These are phyloP conservation scores for Hemibagrus guttatus DNA, from an alignment of 2,797 vertebrate species.

Conservation along the genomic window DNA sequence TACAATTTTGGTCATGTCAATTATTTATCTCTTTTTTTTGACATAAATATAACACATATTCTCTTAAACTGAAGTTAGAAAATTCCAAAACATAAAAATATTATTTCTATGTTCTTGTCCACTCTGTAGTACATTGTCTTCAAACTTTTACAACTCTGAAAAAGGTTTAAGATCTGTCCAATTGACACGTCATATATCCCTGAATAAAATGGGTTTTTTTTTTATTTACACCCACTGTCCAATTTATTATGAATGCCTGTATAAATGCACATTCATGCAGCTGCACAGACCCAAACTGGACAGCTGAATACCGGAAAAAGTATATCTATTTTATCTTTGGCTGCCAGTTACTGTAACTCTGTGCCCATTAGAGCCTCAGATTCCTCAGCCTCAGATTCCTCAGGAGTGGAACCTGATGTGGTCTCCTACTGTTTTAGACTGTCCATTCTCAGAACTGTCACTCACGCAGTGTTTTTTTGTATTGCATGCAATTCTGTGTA, in stretches of 20 bases:
- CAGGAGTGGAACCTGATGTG: neutral
- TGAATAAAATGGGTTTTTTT: neutral
- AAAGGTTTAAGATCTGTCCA: neutral
- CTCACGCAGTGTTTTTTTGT: neutral
- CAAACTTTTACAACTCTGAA: neutral
- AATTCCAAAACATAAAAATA: neutral
- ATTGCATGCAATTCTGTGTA: neutral
- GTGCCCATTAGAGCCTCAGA: neutral
- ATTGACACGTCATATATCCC: neutral
- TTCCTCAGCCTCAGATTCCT: neutral
- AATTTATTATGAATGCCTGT: neutral
- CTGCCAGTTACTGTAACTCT: neutral
- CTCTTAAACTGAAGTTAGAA: neutral
- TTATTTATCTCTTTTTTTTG: neutral
- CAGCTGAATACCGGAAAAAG: neutral
- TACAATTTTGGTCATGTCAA: neutral
- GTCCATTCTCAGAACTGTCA: neutral
- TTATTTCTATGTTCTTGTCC: neutral
- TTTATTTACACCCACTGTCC: neutral
- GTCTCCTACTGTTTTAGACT: neutral
- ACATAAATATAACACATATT: neutral
- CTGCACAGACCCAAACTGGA: neutral
- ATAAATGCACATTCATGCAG: neutral
- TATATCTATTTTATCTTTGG: neutral
- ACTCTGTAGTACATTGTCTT: neutral